Conservation (phyloP, 1,140 invertebrate species). For the Glomeris maerens region DNA sequence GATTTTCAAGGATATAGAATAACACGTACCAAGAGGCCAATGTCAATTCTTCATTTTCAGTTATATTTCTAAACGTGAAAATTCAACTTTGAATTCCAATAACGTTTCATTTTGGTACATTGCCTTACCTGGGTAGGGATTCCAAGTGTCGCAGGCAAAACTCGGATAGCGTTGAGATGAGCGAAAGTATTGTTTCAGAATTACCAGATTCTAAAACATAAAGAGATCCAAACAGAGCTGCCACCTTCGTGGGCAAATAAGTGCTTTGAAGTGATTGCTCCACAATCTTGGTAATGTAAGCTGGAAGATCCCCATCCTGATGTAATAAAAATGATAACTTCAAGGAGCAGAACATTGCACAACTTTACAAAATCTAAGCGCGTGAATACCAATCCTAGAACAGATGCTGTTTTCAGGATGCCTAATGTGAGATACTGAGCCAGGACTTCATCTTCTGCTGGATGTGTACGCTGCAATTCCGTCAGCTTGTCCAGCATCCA, state of each 20-base stretch:
- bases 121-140: too few relatives aligned
- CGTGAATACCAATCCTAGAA: slow-evolving; percentile 39
- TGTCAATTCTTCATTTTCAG: too few relatives aligned
- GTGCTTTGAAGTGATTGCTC: slow-evolving; percentile 47
- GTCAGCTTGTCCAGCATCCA: slow-evolving; percentile 56
- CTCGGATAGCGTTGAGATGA: slow-evolving; percentile 48
- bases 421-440: slow-evolving; percentile 52
- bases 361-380: too few relatives aligned
- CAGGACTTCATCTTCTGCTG: slow-evolving; percentile 52
- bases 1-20: slow-evolving; percentile 52
- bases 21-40: slow-evolving; percentile 53
- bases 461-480: slow-evolving; percentile 45
- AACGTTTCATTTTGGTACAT: too few relatives aligned
- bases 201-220: slow-evolving; percentile 49
- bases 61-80: too few relatives aligned
- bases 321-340: too few relatives aligned
- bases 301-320: slow-evolving; percentile 26
- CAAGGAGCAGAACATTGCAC: too few relatives aligned
- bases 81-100: too few relatives aligned
- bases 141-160: slow-evolving; percentile 50
- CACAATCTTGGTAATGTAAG: slow-evolving; percentile 47
- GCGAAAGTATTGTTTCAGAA: slow-evolving; percentile 40
- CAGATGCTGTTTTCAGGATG: slow-evolving; percentile 50
- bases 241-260: slow-evolving; percentile 48
- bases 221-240: slow-evolving; percentile 54